These are phyloP conservation scores for Hydrochoerus hydrochaeris DNA, from an alignment of 2,113 vertebrate species.

Conservation along the genomic window DNA sequence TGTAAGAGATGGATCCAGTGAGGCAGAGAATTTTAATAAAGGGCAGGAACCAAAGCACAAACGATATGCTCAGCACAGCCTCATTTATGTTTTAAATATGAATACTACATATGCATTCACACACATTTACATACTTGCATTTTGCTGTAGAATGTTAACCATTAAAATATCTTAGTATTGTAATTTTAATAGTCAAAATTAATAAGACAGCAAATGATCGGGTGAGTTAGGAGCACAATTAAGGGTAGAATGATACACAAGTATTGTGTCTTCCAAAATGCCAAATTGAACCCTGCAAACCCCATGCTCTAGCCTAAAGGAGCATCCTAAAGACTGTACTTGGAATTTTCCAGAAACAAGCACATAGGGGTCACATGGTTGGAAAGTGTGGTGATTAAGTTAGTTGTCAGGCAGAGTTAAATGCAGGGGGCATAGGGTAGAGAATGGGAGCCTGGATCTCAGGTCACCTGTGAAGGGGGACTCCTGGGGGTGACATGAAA, in stretches of 20 bases:
- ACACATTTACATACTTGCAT: neutral
- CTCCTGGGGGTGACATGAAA: neutral
- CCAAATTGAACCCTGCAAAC: neutral
- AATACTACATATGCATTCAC: neutral
- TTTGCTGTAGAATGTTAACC: neutral
- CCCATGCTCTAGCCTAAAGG: neutral
- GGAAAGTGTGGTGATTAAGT: slow-evolving; percentile 15
- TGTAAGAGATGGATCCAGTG: neutral
- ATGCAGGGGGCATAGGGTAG: neutral
- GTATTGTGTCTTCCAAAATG: neutral
- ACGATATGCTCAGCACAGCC: neutral
- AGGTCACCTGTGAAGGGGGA: neutral
- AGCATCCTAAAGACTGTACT: neutral
- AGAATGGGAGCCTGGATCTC: neutral
- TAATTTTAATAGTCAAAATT: neutral
- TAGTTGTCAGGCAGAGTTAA: neutral
- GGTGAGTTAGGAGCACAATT: neutral
- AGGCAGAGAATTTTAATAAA: neutral
- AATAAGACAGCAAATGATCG: neutral
- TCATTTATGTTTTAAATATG: neutral
- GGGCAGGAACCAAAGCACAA: neutral
- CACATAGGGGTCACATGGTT: neutral
- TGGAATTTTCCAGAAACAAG: neutral
- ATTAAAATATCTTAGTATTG: neutral
- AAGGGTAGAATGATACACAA: neutral